phyloP scores from a whole-genome alignment of 2,888 invertebrate genomes.

The Adela reaumurella region DNA sequence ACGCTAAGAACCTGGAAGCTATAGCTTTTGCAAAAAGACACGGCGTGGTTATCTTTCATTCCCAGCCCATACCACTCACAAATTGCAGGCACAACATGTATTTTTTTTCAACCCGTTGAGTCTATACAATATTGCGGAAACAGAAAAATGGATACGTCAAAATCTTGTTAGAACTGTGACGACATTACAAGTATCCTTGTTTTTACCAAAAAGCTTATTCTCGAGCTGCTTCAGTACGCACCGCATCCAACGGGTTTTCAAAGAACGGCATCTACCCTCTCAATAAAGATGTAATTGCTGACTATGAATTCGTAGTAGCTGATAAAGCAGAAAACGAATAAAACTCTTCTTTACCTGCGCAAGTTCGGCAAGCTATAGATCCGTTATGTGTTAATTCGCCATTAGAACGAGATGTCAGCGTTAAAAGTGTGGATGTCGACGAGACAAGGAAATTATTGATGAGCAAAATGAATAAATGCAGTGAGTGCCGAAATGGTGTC shows the following conservation, averaged over 20 bases:
- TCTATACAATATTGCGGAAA: slow-evolving; percentile 10
- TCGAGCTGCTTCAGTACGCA: slow-evolving; percentile 9
- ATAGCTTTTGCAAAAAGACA: slow-evolving; percentile 11
- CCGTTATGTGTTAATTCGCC: no score
- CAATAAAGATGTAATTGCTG: slow-evolving; percentile 3
- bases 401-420: no score
- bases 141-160: slow-evolving; percentile 12
- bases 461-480: no score
- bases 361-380: no score
- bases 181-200: slow-evolving; percentile 10
- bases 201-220: slow-evolving; percentile 13
- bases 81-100: slow-evolving; percentile 16
- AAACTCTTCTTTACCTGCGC: no score
- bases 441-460: no score
- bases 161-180: slow-evolving; percentile 12
- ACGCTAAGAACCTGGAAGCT: slow-evolving; percentile 16
- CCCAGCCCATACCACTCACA: slow-evolving; percentile 15
- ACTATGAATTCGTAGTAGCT: no score
- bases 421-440: no score
- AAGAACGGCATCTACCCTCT: slow-evolving; percentile 5
- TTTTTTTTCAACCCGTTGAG: slow-evolving; percentile 16
- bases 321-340: no score
- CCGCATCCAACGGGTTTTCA: slow-evolving; percentile 5
- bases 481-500: no score
- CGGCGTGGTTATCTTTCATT: slow-evolving; percentile 15